Conservation (phyloP, 92 coral and sea anemone genomes). For the Palythoa grandiflora region DNA sequence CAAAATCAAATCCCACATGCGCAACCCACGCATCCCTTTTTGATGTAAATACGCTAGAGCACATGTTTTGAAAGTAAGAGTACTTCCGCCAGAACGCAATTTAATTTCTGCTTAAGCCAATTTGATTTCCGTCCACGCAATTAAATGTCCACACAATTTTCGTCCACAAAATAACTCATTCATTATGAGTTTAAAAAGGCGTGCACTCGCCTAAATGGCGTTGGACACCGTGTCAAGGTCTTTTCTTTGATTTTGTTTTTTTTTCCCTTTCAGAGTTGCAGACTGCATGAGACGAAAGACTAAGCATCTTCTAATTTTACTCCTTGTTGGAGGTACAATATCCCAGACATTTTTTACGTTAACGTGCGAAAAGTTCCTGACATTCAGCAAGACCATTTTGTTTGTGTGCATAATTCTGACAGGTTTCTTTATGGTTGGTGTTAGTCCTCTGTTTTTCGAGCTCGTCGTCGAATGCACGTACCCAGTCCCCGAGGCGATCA, state of each 20-base stretch:
- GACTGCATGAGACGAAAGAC: conserved; percentile 62
- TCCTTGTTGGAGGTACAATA: conserved; percentile 63
- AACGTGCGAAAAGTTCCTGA: conserved; percentile 71
- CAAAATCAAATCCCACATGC: too few relatives aligned
- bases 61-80: too few relatives aligned
- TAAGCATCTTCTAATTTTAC: conserved; percentile 63
- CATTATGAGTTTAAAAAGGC: too few relatives aligned
- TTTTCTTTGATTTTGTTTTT: neutral
- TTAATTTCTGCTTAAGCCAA: too few relatives aligned
- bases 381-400: conserved; percentile 70
- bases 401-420: conserved; percentile 65
- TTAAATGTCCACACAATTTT: too few relatives aligned
- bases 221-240: too few relatives aligned
- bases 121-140: too few relatives aligned
- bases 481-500: conserved; percentile 73
- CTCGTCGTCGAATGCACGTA: conserved; percentile 75
- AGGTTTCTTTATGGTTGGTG: conserved; percentile 73
- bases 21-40: too few relatives aligned
- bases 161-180: too few relatives aligned
- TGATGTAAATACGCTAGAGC: too few relatives aligned
- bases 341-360: conserved; percentile 70
- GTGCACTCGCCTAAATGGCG: too few relatives aligned
- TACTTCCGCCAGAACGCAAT: too few relatives aligned
- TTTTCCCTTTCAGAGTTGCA: conserved; percentile 58
- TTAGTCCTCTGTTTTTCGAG: conserved; percentile 74